phyloP scores from a whole-genome alignment of 2,888 invertebrate species.

The Alloplasta piceator region DNA sequence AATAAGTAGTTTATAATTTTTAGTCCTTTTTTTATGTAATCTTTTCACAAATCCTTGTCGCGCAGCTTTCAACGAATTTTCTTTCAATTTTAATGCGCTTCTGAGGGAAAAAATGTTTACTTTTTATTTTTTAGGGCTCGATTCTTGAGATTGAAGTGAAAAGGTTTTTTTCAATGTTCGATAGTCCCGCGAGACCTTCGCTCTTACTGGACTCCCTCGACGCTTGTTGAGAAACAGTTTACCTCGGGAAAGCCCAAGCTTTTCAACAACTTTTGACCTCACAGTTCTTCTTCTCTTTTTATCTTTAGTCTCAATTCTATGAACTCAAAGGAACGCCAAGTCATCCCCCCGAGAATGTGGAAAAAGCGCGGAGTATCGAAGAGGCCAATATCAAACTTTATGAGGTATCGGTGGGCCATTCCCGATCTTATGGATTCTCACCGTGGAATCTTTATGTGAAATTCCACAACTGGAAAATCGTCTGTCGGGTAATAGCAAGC shows the following conservation, averaged over 20 bases:
- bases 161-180: slow-evolving; percentile 54
- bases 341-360: slow-evolving; percentile 12
- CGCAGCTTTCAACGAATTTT: background rate
- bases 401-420: slow-evolving; percentile 54
- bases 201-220: slow-evolving; percentile 27
- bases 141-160: slow-evolving; percentile 25
- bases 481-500: slow-evolving; percentile 29
- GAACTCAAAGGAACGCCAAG: background rate
- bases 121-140: background rate
- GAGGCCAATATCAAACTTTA: slow-evolving; percentile 58
- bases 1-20: no score
- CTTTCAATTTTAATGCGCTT: background rate
- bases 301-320: slow-evolving; percentile 15
- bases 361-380: background rate
- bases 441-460: slow-evolving; percentile 27
- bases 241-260: slow-evolving; percentile 32
- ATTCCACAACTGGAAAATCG: slow-evolving; percentile 18
- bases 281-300: background rate
- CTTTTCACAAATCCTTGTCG: no score
- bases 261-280: slow-evolving; percentile 49
- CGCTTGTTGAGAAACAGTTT: slow-evolving; percentile 48
- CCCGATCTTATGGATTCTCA: slow-evolving; percentile 42
- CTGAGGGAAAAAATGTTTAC: no score
- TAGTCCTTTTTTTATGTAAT: no score
- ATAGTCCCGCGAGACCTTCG: slow-evolving; percentile 16